Percentiles rank a stretch among this genome's conserved stretches.
These are phyloP conservation scores for Scelioninae gen. 2 DNA, from an alignment of 2,888 invertebrate species.

Conservation along the genomic window DNA sequence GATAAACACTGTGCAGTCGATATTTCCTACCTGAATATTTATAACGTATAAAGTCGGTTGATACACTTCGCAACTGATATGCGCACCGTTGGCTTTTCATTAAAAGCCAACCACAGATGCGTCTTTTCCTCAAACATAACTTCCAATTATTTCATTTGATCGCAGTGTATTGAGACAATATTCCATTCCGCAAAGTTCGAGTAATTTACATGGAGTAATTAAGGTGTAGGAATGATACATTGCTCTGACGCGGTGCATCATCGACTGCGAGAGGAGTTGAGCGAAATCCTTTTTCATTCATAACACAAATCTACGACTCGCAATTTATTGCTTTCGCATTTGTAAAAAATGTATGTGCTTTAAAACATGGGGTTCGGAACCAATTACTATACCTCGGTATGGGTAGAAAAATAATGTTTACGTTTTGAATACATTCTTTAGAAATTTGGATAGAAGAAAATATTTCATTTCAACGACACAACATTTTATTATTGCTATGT, in stretches of 20 bases:
- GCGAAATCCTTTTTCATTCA: neutral
- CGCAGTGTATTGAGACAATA: conserved; percentile 4
- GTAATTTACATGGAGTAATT: conserved; percentile 12
- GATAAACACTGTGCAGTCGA: conserved; percentile 49
- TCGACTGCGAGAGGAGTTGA: neutral
- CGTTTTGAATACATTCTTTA: too few relatives aligned
- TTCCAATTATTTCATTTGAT: conserved; percentile 30
- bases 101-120: neutral
- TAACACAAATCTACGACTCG: neutral
- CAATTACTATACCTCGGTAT: neutral
- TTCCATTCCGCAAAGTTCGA: neutral
- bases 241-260: neutral
- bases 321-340: neutral
- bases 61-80: conserved; percentile 23
- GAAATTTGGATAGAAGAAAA: too few relatives aligned
- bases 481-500: too few relatives aligned
- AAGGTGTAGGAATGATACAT: conserved; percentile 18
- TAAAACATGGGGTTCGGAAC: neutral
- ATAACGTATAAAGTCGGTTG: conserved; percentile 51
- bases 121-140: neutral
- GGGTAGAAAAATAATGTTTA: too few relatives aligned
- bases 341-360: neutral
- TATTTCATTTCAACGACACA: too few relatives aligned
- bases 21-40: conserved; percentile 56
- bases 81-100: conserved; percentile 6